Evolutionary conservation across 2,888 invertebrate species (phyloP).

Genomic region (Acanthococcus lagerstroemiae): DNA sequence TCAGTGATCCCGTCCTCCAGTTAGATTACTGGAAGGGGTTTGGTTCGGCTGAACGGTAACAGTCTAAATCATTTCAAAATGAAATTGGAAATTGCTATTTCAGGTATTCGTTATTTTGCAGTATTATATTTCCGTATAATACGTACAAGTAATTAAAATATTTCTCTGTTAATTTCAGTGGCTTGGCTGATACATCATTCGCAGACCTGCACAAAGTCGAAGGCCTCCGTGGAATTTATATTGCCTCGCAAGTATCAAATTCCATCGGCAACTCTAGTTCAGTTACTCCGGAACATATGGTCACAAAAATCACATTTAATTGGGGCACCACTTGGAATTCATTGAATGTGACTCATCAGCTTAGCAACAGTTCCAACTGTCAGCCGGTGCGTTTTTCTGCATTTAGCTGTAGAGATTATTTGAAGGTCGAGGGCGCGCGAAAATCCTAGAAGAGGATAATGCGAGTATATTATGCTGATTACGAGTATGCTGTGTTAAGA

Average conservation of each 20-base stretch:
- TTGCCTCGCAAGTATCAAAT: slow-evolving; percentile 64
- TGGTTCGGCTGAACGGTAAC: too few species aligned
- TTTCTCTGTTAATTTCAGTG: slow-evolving; percentile 47
- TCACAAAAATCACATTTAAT: slow-evolving; percentile 73
- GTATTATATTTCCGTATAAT: too few species aligned
- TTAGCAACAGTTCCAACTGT: slow-evolving; percentile 17
- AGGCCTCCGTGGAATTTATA: slow-evolving; percentile 78
- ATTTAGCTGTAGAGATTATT: background rate
- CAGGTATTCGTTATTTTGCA: too few species aligned
- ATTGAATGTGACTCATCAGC: slow-evolving; percentile 42
- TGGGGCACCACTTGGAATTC: slow-evolving; percentile 75
- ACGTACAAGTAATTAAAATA: too few species aligned
- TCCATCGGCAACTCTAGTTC: slow-evolving; percentile 43
- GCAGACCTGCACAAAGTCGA: slow-evolving; percentile 80
- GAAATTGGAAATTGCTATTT: background rate
- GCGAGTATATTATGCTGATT: background rate
- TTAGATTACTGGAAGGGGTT: too few species aligned
- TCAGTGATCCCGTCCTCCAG: too few species aligned
- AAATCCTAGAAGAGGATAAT: too few species aligned
- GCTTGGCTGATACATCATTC: slow-evolving; percentile 68
- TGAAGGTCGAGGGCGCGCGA: too few species aligned
- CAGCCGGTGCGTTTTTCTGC: slow-evolving; percentile 25
- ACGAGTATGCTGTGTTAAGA: background rate
- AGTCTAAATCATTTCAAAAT: background rate
- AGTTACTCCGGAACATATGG: slow-evolving; percentile 63